A percentile compares a stretch with the other conserved stretches of the same genome.
Conservation (phyloP, 2,113 vertebrate species). For the Trichechus manatus region DNA sequence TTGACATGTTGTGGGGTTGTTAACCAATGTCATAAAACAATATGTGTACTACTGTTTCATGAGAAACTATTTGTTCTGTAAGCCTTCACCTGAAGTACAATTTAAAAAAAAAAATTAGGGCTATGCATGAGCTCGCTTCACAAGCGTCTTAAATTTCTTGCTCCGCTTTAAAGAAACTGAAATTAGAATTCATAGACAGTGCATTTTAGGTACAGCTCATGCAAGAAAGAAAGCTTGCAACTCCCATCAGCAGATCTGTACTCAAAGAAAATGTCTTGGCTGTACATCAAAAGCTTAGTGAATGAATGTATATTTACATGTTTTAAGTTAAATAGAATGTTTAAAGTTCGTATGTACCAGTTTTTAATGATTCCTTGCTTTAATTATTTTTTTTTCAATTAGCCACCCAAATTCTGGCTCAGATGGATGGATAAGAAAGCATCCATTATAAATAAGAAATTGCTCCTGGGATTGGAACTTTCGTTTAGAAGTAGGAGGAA, state of each 20-base stretch:
- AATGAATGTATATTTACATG: slow-evolving; percentile 34
- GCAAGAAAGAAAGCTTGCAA: background rate
- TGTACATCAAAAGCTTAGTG: slow-evolving; percentile 34
- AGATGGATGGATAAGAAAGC: slow-evolving; percentile 16
- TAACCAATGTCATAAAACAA: no score
- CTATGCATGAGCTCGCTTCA: background rate
- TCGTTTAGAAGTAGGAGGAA: slow-evolving; percentile 20
- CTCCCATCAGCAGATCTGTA: slow-evolving; percentile 28
- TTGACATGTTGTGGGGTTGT: no score
- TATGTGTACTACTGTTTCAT: no score
- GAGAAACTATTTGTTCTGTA: no score
- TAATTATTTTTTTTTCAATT: slow-evolving; percentile 33
- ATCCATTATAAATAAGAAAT: background rate
- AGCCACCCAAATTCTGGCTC: slow-evolving; percentile 60
- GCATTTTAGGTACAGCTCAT: background rate
- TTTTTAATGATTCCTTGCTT: slow-evolving; percentile 23
- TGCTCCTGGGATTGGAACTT: slow-evolving; percentile 15
- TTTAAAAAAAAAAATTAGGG: background rate
- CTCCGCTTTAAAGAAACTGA: slow-evolving; percentile 40
- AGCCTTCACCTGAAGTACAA: no score
- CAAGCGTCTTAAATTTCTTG: slow-evolving; percentile 45
- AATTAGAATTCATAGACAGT: background rate
- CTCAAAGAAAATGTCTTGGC: slow-evolving; percentile 46
- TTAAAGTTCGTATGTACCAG: background rate
- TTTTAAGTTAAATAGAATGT: slow-evolving; percentile 52